Evolutionary conservation across 2,797 vertebrate genomes (phyloP).

Genomic region (Pipistrellus pygmaeus): DNA sequence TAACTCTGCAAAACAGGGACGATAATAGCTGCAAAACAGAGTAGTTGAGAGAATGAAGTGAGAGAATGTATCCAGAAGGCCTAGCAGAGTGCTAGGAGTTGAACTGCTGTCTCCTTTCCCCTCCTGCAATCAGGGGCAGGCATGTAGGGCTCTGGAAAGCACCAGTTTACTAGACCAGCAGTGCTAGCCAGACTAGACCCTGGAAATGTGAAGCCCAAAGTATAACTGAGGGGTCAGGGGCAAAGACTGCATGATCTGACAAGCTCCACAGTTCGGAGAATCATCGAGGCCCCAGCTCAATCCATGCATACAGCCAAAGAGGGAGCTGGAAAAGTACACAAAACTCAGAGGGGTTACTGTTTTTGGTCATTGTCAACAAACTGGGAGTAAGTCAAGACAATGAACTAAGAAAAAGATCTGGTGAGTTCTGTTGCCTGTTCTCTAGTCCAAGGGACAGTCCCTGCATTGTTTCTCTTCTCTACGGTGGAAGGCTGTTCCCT

Average conservation of each 20-base stretch:
- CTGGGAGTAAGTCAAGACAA: conserved; percentile 60
- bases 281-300: not conserved
- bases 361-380: conserved; percentile 58
- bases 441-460: conserved; percentile 71
- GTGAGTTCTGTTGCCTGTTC: conserved; percentile 54
- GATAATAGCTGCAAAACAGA: not conserved
- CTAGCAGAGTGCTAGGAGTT: not conserved
- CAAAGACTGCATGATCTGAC: not conserved
- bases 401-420: conserved; percentile 52
- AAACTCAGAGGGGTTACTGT: not conserved
- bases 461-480: conserved; percentile 79
- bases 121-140: not conserved
- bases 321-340: not conserved
- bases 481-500: conserved; percentile 65
- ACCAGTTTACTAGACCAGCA: not conserved
- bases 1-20: not conserved
- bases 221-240: not conserved
- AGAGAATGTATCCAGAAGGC: not conserved
- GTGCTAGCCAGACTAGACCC: not conserved
- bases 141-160: not conserved
- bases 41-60: not conserved
- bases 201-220: conserved; percentile 1
- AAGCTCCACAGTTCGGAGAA: not conserved
- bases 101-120: not conserved
- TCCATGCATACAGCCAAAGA: not conserved